Percentiles rank a stretch among this genome's conserved stretches.
These are phyloP conservation scores for Sebastes matsubarae DNA, from an alignment of 2,797 vertebrate genomes.

Conservation along the genomic window DNA sequence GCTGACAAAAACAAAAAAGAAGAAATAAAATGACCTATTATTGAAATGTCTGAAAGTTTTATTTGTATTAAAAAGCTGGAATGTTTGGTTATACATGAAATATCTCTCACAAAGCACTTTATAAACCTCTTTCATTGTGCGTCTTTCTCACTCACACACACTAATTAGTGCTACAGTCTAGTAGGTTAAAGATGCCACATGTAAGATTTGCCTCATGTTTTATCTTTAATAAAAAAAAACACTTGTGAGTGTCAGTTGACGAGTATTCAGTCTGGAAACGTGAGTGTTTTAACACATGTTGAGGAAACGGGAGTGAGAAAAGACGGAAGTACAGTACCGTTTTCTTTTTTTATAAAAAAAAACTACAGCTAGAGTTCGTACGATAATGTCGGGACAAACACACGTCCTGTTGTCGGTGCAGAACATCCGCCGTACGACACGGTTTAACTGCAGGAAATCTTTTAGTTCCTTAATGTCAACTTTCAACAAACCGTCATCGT, in stretches of 20 bases:
- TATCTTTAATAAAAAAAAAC: neutral
- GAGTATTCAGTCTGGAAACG: neutral
- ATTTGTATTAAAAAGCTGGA: constrained; percentile 56
- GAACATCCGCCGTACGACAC: neutral
- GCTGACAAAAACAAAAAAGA: neutral
- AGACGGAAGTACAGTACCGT: neutral
- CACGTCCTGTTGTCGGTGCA: neutral
- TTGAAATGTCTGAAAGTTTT: constrained; percentile 37
- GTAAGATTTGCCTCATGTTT: neutral
- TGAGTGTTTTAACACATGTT: neutral
- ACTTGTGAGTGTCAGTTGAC: neutral
- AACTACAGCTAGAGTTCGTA: neutral
- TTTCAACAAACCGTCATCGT: neutral
- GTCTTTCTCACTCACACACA: neutral
- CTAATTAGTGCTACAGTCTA: neutral
- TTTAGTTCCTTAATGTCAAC: neutral
- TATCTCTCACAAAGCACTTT: neutral
- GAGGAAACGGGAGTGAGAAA: neutral
- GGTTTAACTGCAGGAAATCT: neutral
- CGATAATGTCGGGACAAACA: neutral
- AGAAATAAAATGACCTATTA: fast-evolving
- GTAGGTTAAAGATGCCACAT: neutral
- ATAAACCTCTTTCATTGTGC: neutral
- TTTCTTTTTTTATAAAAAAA: neutral
- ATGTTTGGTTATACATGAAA: constrained; percentile 44